Conservation (phyloP, 2,113 vertebrate species). For the Talpa occidentalis region DNA sequence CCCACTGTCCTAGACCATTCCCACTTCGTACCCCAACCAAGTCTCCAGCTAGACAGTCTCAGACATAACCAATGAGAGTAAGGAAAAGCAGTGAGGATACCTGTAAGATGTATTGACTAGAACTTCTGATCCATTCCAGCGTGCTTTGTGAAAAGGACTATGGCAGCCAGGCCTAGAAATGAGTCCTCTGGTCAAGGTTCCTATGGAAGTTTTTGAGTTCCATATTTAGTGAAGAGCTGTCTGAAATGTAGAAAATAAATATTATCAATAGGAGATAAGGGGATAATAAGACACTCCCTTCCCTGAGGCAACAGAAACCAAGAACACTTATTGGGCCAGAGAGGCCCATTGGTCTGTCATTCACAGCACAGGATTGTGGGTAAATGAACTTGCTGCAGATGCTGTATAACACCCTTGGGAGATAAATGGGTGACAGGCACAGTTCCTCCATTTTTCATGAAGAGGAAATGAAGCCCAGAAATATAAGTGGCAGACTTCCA, state of each 20-base stretch:
- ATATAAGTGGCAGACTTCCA: conserved; percentile 36
- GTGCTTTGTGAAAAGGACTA: not conserved
- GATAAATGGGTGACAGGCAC: conserved; percentile 28
- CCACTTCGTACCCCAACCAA: not conserved
- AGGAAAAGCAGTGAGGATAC: not conserved
- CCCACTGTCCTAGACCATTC: not conserved
- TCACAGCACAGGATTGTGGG: conserved; percentile 33
- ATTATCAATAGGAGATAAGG: conserved; percentile 19
- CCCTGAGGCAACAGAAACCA: conserved; percentile 45
- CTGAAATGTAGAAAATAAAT: conserved; percentile 54
- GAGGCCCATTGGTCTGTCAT: conserved; percentile 48
- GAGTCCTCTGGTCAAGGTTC: conserved; percentile 45
- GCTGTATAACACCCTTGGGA: not conserved
- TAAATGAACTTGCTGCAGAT: conserved; percentile 26
- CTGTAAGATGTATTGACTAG: not conserved
- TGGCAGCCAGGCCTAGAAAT: not conserved
- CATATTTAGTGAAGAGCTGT: conserved; percentile 46
- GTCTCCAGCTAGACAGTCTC: not conserved
- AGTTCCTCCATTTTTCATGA: conserved; percentile 53
- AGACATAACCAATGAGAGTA: not conserved
- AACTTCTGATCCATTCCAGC: not conserved
- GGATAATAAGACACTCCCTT: conserved; percentile 31
- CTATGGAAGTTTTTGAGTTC: not conserved
- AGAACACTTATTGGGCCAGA: conserved; percentile 45
- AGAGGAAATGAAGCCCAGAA: conserved; percentile 50